Percentiles rank a stretch among this genome's conserved stretches.
These are phyloP conservation scores for Eulemur coronatus DNA, from an alignment of 2,797 vertebrate genomes.

Conservation along the genomic window DNA sequence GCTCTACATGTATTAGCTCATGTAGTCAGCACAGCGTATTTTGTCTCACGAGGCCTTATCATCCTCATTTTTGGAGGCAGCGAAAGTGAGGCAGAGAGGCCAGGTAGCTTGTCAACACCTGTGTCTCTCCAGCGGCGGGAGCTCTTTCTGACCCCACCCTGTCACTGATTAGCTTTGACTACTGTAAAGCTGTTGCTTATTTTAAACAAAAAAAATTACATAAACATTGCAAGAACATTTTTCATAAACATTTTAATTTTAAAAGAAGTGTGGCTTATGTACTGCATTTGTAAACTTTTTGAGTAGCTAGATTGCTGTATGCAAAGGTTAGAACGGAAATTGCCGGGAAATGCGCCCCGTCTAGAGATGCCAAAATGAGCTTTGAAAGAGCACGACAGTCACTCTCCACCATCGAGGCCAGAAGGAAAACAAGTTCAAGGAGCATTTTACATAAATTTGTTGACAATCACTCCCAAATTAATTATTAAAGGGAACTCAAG, in stretches of 20 bases:
- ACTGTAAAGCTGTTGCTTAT: background rate
- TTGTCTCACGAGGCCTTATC: background rate
- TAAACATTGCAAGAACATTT: no score
- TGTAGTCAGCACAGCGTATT: background rate
- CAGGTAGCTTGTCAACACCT: background rate
- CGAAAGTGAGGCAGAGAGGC: background rate
- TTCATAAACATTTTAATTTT: background rate
- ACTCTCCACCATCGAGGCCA: background rate
- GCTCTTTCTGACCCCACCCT: no score
- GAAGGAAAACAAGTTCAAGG: background rate
- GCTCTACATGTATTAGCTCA: background rate
- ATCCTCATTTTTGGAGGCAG: background rate
- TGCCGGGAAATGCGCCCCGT: background rate
- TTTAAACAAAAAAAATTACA: background rate
- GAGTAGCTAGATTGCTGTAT: background rate
- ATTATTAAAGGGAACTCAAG: background rate
- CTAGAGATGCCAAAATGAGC: background rate
- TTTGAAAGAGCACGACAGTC: background rate
- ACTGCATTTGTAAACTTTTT: background rate
- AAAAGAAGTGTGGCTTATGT: background rate
- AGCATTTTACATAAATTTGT: background rate
- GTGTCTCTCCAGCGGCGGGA: rapidly evolving
- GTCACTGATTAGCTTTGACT: no score
- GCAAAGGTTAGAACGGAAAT: background rate
- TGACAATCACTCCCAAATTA: background rate